These are phyloP conservation scores for Brachionus sp. DNA, from an alignment of 1,140 invertebrate genomes.

Conservation along the genomic window DNA sequence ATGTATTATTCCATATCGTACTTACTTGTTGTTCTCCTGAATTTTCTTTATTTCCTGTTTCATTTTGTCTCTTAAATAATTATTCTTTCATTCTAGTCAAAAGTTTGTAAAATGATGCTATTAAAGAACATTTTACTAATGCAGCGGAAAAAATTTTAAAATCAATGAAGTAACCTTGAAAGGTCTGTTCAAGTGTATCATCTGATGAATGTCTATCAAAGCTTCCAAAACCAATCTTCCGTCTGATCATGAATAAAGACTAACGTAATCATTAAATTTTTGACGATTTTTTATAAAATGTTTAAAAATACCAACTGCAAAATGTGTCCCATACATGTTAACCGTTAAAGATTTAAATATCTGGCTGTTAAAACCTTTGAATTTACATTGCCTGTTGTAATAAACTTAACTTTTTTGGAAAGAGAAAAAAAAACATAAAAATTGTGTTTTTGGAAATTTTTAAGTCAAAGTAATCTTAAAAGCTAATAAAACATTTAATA, in stretches of 20 bases:
- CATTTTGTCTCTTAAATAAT: neutral
- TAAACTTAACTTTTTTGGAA: too few species aligned
- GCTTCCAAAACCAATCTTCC: neutral
- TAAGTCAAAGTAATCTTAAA: neutral
- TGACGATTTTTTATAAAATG: neutral
- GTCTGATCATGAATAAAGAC: neutral
- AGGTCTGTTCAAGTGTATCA: neutral
- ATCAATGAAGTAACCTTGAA: neutral
- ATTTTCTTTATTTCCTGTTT: neutral
- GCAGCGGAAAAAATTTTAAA: neutral
- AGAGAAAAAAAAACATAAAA: too few species aligned
- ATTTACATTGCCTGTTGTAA: too few species aligned
- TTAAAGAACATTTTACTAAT: constrained; percentile 4
- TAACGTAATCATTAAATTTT: neutral
- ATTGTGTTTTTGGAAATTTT: too few species aligned
- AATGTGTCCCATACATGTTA: constrained; percentile 20
- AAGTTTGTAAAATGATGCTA: neutral
- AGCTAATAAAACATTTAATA: neutral
- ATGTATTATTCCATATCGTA: neutral
- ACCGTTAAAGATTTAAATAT: too few species aligned
- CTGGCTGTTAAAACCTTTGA: too few species aligned
- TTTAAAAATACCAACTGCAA: neutral
- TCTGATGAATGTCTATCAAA: neutral
- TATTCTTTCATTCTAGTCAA: neutral
- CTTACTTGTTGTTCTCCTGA: neutral